phyloP scores from a whole-genome alignment of 2,888 invertebrate genomes.

The Ennomos quercinarius region DNA sequence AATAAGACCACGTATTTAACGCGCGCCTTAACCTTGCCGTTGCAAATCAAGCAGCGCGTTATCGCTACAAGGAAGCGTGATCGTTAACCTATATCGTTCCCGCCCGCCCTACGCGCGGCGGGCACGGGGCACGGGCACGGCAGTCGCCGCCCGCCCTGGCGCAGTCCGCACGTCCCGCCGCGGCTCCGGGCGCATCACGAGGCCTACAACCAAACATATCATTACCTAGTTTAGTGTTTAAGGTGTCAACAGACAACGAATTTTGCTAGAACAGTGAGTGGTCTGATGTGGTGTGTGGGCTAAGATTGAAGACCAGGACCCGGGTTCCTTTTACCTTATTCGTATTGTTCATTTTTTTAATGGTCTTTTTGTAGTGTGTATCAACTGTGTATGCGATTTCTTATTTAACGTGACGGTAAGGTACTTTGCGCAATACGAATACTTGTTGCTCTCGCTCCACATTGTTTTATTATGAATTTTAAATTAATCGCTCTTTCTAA shows the following conservation, averaged over 20 bases:
- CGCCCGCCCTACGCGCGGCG: constrained; percentile 44
- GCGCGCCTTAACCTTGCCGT: constrained; percentile 44
- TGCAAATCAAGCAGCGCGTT: constrained; percentile 50
- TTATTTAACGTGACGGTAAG: neutral
- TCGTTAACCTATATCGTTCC: constrained; percentile 73
- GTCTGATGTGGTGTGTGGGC: neutral
- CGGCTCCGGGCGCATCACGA: constrained; percentile 51
- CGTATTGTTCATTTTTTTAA: constrained; percentile 15
- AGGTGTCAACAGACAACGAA: constrained; percentile 20
- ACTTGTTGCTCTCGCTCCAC: constrained; percentile 20
- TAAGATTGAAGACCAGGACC: constrained; percentile 4
- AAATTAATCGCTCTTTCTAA: constrained; percentile 1
- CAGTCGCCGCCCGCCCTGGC: constrained; percentile 77
- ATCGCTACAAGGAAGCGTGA: constrained; percentile 64
- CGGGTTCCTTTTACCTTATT: constrained; percentile 12
- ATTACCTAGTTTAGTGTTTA: constrained; percentile 50
- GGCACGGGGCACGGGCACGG: constrained; percentile 16
- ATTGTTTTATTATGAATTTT: neutral
- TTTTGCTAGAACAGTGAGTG: constrained; percentile 25
- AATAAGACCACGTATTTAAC: constrained; percentile 26
- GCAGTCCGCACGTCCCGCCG: constrained; percentile 51
- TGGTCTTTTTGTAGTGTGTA: neutral
- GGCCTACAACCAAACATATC: constrained; percentile 77
- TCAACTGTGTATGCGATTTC: neutral
- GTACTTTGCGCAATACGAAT: constrained; percentile 7